A percentile compares a stretch with the other conserved stretches of the same genome.
Conservation (phyloP, 2,113 vertebrate species). For the Sinocyclocheilus grahami region DNA sequence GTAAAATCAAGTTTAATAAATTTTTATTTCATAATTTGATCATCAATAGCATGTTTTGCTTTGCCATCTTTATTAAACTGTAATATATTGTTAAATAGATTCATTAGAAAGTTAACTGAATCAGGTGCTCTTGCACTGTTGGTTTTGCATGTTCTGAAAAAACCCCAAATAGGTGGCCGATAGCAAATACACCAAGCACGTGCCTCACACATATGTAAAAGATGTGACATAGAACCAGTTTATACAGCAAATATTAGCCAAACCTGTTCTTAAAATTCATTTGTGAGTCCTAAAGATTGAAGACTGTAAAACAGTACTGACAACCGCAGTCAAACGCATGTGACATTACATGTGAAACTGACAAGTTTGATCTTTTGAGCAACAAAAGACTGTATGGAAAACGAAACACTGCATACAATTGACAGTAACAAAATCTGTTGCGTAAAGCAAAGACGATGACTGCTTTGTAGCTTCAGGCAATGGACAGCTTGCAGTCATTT, state of each 20-base stretch:
- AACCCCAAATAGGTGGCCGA: not conserved
- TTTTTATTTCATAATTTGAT: not conserved
- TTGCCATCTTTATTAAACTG: no score
- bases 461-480: not conserved
- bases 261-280: not conserved
- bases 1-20: not conserved
- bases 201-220: not conserved
- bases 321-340: not conserved
- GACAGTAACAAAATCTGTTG: not conserved
- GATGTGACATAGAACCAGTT: not conserved
- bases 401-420: not conserved
- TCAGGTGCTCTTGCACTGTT: no score
- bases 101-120: not conserved
- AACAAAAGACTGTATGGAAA: not conserved
- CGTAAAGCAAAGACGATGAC: not conserved
- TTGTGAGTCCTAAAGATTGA: not conserved
- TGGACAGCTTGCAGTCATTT: not conserved
- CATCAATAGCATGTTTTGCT: no score
- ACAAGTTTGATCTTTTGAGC: constrained; percentile 4
- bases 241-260: not conserved
- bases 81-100: no score
- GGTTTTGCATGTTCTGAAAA: no score
- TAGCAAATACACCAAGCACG: no score
- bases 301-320: not conserved
- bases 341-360: not conserved